Conservation (phyloP, 2,797 vertebrate species). For the Trachurus trachurus region DNA sequence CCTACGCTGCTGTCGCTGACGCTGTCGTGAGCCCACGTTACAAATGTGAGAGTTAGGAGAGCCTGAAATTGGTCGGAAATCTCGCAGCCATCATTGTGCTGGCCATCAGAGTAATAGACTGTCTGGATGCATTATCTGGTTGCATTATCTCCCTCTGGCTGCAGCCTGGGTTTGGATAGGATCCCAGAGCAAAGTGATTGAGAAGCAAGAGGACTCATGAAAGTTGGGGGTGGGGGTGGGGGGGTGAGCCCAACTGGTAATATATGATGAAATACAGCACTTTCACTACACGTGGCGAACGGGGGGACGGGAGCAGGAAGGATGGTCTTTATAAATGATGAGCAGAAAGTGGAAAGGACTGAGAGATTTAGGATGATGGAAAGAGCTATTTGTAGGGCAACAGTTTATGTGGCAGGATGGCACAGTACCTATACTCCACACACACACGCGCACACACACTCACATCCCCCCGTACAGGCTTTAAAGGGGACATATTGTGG, state of each 20-base stretch:
- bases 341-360: constrained; percentile 35
- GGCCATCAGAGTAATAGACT: constrained; percentile 73
- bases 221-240: neutral
- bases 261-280: constrained; percentile 63
- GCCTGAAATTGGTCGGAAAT: constrained; percentile 69
- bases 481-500: neutral
- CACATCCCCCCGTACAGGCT: constrained; percentile 30
- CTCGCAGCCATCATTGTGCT: constrained; percentile 69
- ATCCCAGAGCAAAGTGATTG: constrained; percentile 77
- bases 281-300: constrained; percentile 28
- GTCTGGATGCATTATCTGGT: constrained; percentile 76
- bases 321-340: constrained; percentile 36
- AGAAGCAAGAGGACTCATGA: constrained; percentile 64
- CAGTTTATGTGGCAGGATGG: constrained; percentile 36
- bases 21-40: constrained; percentile 14
- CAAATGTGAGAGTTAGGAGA: constrained; percentile 56
- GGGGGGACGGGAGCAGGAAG: constrained; percentile 21
- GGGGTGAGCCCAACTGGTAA: constrained; percentile 31
- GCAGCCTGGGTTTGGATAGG: constrained; percentile 59
- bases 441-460: neutral
- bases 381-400: constrained; percentile 46
- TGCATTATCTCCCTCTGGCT: constrained; percentile 71
- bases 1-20: neutral
- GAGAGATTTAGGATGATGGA: constrained; percentile 59
- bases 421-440: neutral